Percentiles rank a stretch among this genome's conserved stretches.
phyloP scores from a whole-genome alignment of 2,888 invertebrate genomes.

The Colostygia pectinataria region DNA sequence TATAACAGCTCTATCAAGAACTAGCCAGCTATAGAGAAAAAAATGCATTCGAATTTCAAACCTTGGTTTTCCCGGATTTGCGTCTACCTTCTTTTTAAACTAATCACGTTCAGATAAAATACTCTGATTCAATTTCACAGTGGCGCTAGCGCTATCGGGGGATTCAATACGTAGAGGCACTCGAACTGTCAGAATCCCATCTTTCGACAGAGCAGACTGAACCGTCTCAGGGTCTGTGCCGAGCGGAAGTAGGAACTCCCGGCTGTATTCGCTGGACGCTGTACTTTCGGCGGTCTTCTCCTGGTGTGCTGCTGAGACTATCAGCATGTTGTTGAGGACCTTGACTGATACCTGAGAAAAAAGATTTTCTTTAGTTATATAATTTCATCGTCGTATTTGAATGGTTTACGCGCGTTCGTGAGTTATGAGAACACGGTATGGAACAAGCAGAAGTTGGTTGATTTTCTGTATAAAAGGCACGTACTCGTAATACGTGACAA shows the following conservation, averaged over 20 bases:
- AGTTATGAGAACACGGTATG: too few species aligned
- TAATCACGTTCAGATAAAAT: too few species aligned
- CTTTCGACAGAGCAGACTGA: conserved; percentile 93
- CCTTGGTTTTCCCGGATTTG: too few species aligned
- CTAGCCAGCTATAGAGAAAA: too few species aligned
- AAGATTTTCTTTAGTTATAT: background rate
- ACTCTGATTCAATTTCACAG: background rate
- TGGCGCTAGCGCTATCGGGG: background rate
- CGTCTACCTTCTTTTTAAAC: too few species aligned
- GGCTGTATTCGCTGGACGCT: conserved; percentile 95
- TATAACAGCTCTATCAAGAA: too few species aligned
- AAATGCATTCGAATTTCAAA: too few species aligned
- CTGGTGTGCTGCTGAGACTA: conserved; percentile 96
- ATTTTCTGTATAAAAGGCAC: too few species aligned
- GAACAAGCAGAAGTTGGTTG: too few species aligned
- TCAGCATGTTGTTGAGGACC: conserved; percentile 49
- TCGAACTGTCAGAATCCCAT: conserved; percentile 96
- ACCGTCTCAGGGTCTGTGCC: conserved; percentile 95
- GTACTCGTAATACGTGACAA: too few species aligned
- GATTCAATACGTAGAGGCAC: conserved; percentile 85
- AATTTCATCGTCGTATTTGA: too few species aligned
- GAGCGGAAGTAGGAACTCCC: conserved; percentile 94
- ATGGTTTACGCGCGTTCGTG: too few species aligned
- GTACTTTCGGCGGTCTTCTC: conserved; percentile 94
- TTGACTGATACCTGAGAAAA: conserved; percentile 49